Conservation (phyloP, 2,797 vertebrate species). For the Cynopterus sphinx region DNA sequence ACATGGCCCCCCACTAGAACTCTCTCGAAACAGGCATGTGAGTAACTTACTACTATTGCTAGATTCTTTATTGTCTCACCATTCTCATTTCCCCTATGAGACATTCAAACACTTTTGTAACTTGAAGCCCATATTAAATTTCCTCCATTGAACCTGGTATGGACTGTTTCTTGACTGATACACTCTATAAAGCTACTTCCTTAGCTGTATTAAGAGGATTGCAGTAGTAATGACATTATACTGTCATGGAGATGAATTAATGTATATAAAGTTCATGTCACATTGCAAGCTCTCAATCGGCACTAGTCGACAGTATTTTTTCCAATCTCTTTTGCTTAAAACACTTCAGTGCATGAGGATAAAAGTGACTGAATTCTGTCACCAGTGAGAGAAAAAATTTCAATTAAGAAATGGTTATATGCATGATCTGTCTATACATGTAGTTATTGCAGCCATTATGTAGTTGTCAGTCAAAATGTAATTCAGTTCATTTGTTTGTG, state of each 20-base stretch:
- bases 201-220: not conserved
- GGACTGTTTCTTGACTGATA: not conserved
- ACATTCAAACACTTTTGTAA: not conserved
- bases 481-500: not conserved
- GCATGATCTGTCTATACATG: not conserved
- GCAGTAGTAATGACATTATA: not conserved
- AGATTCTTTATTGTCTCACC: not conserved
- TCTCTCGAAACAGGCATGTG: not conserved
- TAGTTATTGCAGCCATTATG: not conserved
- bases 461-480: slow-evolving; percentile 13
- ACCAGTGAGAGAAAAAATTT: not conserved
- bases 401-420: not conserved
- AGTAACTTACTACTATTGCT: not conserved
- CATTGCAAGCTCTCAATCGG: not conserved
- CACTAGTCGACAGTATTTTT: not conserved
- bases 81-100: not conserved
- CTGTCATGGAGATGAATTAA: not conserved
- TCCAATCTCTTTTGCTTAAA: not conserved
- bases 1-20: not conserved
- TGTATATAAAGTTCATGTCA: not conserved
- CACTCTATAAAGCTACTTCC: not conserved
- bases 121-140: not conserved
- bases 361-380: not conserved
- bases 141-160: not conserved
- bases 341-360: not conserved